phyloP scores from a whole-genome alignment of 1,140 invertebrate genomes.

The Cotesia glomerata region DNA sequence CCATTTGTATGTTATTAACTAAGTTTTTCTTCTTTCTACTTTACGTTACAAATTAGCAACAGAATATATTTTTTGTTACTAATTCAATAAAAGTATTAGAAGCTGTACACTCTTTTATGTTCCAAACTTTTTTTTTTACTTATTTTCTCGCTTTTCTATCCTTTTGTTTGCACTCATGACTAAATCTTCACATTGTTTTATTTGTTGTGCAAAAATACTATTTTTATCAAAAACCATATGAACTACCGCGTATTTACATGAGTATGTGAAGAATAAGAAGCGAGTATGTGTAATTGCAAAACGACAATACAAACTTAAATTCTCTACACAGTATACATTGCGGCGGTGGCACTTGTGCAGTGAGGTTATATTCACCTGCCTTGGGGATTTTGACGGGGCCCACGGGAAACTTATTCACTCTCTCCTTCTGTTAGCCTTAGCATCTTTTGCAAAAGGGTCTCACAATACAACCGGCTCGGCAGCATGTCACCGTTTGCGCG shows the following conservation, averaged over 20 bases:
- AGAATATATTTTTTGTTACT: too few species aligned
- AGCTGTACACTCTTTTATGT: too few species aligned
- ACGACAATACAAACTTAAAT: not conserved
- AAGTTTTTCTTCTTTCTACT: too few species aligned
- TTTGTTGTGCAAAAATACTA: too few species aligned
- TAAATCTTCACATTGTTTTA: too few species aligned
- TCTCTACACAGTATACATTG: conserved; percentile 19
- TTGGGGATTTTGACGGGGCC: conserved; percentile 35
- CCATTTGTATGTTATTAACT: too few species aligned
- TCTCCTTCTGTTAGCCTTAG: not conserved
- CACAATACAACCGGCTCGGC: conserved; percentile 60
- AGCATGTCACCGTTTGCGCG: conserved; percentile 61
- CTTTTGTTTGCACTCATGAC: too few species aligned
- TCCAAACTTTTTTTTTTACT: too few species aligned
- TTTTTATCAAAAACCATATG: not conserved
- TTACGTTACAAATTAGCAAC: too few species aligned
- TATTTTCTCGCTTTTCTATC: too few species aligned
- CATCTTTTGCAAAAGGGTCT: conserved; percentile 15
- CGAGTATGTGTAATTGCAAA: not conserved
- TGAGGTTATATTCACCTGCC: conserved; percentile 56
- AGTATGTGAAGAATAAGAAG: not conserved
- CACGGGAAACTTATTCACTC: not conserved
- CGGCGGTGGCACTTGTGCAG: conserved; percentile 1
- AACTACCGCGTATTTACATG: not conserved
- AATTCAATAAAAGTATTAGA: too few species aligned